Percentiles rank a stretch among this genome's conserved stretches.
Evolutionary conservation across 2,888 invertebrate species (phyloP).

Genomic region (Malthinus seriepunctatus): DNA sequence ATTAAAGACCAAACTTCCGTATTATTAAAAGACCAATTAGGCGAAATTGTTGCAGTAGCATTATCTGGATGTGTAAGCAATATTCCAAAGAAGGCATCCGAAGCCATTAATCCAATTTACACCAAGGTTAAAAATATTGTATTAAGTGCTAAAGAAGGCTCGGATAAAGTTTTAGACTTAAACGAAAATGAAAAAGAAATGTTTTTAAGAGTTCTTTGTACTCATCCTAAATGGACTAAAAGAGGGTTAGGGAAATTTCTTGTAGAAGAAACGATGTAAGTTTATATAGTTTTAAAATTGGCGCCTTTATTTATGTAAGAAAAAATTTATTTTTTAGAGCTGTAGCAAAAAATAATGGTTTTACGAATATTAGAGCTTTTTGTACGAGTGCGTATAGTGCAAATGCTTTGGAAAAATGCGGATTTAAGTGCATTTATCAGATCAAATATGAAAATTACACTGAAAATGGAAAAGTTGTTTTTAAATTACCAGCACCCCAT

Average conservation of each 20-base stretch:
- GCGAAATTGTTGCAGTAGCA: constrained; percentile 57
- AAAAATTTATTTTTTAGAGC: constrained; percentile 57
- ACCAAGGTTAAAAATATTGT: constrained; percentile 66
- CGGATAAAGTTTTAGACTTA: constrained; percentile 61
- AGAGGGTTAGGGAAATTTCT: constrained; percentile 67
- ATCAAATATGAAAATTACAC: constrained; percentile 67
- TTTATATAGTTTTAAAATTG: background rate
- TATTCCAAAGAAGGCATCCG: background rate
- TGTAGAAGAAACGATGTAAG: constrained; percentile 44
- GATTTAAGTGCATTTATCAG: constrained; percentile 69
- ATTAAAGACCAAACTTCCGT: constrained; percentile 64
- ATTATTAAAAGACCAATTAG: constrained; percentile 62
- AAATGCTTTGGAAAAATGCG: constrained; percentile 68
- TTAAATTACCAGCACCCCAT: constrained; percentile 3
- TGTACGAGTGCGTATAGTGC: constrained; percentile 79
- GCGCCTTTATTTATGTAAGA: background rate
- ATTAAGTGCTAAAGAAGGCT: constrained; percentile 59
- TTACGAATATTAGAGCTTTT: constrained; percentile 67
- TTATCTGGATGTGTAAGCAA: constrained; percentile 36
- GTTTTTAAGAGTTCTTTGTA: constrained; percentile 69
- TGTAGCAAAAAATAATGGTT: constrained; percentile 57
- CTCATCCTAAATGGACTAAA: constrained; percentile 66
- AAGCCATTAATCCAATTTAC: constrained; percentile 59
- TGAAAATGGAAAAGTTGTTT: constrained; percentile 1
- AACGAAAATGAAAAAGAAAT: constrained; percentile 60